Conservation (phyloP, 1,140 invertebrate genomes). For the Apis mellifera region DNA sequence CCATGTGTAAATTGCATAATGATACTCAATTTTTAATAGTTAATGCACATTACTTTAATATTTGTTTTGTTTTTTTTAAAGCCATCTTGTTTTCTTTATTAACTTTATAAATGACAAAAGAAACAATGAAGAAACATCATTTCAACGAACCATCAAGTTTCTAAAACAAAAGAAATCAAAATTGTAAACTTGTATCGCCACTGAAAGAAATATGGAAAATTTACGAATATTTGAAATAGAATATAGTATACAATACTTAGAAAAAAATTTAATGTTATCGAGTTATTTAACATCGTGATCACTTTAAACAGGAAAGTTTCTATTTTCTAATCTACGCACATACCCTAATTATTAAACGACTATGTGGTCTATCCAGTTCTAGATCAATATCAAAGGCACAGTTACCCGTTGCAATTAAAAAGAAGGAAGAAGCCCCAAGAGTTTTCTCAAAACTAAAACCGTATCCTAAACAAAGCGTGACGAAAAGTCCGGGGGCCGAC, state of each 20-base stretch:
- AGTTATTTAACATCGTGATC: too few relatives aligned
- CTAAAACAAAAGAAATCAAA: too few relatives aligned
- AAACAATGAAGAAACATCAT: too few relatives aligned
- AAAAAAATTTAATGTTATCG: too few relatives aligned
- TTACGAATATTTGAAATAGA: too few relatives aligned
- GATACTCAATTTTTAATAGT: slow-evolving; percentile 26
- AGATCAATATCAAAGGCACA: slow-evolving; percentile 15
- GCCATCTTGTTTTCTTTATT: too few relatives aligned
- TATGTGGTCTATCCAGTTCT: not conserved
- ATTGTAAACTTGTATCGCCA: too few relatives aligned
- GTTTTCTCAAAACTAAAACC: slow-evolving; percentile 26
- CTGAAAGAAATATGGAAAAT: too few relatives aligned
- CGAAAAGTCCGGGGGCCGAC: slow-evolving; percentile 8
- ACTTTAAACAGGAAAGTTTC: not conserved
- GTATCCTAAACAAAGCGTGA: slow-evolving; percentile 17
- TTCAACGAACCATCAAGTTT: too few relatives aligned
- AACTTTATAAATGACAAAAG: too few relatives aligned
- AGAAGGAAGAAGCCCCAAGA: not conserved
- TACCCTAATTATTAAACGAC: not conserved
- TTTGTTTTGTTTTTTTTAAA: too few relatives aligned
- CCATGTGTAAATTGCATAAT: slow-evolving; percentile 48
- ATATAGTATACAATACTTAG: too few relatives aligned
- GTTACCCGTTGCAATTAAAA: slow-evolving; percentile 31
- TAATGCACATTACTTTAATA: not conserved
- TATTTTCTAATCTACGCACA: not conserved